Base-by-base conservation (phyloP, 2,888 invertebrate genomes). In the Petrophora chlorosata region DNA sequence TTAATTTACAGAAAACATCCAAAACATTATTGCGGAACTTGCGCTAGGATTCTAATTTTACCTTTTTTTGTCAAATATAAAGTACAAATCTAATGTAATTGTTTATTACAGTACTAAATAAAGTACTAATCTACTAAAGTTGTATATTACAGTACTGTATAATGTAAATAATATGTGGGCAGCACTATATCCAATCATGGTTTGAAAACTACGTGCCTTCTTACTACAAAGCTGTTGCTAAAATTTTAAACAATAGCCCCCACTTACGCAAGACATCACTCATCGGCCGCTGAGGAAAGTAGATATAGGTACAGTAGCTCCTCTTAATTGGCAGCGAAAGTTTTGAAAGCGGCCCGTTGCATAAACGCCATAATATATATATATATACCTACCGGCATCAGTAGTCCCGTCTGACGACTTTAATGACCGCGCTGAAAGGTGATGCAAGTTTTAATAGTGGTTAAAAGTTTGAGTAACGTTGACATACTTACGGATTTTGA, bases 301-400 rank as follows among this genome's bases (percentile, higher is more conserved):
- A 15, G 5, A 22, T 23, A 30, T 33, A 39, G 22, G 3, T 50
- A 30, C 73, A 60, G 79, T 72, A 77, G 76, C 71, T 64, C 56
- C 62, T 72, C 72, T 76, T 70, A 79, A 80, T 77, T 79, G 81
- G 77, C 71, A 70, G 82, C 67, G 82, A 84, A 83, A 84, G 84
- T 83, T 78, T 16, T 61, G 78, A 79, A 82, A 79, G 78, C 36
- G 41, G 42, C 30, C 66, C 60, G 67, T 77, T 76, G 70, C 70
- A 70, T 76, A 69, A 74, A 64, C 63, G 29, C 4, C 5, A 1
- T 7, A 29, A 40, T 26, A 30, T 10, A n/a, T n/a, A n/a, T 19
- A 38, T 41, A 36, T 26, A 30, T 32, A 38, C 33, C 12, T 12
- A n/a, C 3, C n/a, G n/a, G n/a, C n/a, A n/a, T n/a, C n/a, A n/a